A percentile compares a stretch with the other conserved stretches of the same genome.
Evolutionary conservation across 2,113 vertebrate species (phyloP).

Genomic region (Engraulis encrasicolus): DNA sequence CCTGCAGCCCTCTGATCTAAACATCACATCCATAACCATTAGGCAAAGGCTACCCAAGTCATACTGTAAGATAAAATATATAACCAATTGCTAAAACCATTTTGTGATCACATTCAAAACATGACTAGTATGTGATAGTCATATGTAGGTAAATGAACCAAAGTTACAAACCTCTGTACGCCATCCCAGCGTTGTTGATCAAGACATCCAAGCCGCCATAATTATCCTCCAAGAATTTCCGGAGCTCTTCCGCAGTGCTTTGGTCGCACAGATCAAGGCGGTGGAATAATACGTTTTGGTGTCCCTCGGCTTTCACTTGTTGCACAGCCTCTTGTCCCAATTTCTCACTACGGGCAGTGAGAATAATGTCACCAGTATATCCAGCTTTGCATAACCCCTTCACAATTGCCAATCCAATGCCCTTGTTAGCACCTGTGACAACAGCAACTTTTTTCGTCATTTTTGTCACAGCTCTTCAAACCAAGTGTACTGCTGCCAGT

Average conservation of each 20-base stretch:
- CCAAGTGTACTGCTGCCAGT: neutral
- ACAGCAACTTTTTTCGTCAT: neutral
- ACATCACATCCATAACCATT: no score
- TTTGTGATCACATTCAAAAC: no score
- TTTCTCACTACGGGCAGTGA: slow-evolving; percentile 60
- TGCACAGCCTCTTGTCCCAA: slow-evolving; percentile 54
- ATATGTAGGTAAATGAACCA: no score
- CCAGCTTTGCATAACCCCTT: slow-evolving; percentile 51
- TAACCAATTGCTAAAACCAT: no score
- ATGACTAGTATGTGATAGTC: no score
- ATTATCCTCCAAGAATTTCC: slow-evolving; percentile 46
- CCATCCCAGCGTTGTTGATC: slow-evolving; percentile 66
- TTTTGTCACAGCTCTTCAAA: no score
- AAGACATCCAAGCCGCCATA: slow-evolving; percentile 64
- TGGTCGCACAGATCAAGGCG: slow-evolving; percentile 58
- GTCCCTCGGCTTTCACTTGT: slow-evolving; percentile 47
- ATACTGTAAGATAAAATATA: no score
- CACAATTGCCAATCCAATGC: slow-evolving; percentile 60
- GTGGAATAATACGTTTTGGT: slow-evolving; percentile 49
- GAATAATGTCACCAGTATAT: slow-evolving; percentile 54
- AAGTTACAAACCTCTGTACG: slow-evolving; percentile 56
- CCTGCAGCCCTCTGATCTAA: no score
- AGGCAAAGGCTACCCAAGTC: no score
- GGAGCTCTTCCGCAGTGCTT: slow-evolving; percentile 42
- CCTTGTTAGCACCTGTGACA: slow-evolving; percentile 58